Conservation (phyloP, 92 coral and sea anemone genomes). For the Parazoanthus swiftii region DNA sequence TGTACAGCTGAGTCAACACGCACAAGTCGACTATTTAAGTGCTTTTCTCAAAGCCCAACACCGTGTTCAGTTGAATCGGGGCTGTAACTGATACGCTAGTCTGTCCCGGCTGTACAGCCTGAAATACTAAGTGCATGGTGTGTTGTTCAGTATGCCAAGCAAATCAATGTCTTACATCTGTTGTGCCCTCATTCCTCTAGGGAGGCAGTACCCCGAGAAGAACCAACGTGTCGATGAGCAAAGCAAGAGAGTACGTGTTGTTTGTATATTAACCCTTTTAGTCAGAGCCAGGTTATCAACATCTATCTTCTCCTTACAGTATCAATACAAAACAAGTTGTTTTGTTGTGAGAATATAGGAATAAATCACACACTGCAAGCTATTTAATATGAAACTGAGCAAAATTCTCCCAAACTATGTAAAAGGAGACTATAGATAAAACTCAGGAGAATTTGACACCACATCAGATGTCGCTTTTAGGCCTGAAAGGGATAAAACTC, state of each 20-base stretch:
- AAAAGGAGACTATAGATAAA: too few relatives aligned
- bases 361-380: too few relatives aligned
- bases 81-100: too few relatives aligned
- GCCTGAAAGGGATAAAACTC: too few relatives aligned
- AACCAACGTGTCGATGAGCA: constrained; percentile 79
- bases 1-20: background rate
- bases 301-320: background rate
- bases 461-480: too few relatives aligned
- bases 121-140: background rate
- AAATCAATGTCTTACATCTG: background rate
- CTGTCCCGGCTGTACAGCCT: background rate
- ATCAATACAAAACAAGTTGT: background rate
- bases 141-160: background rate
- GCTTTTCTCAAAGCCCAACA: background rate
- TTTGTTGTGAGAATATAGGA: too few relatives aligned
- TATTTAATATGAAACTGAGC: too few relatives aligned
- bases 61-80: too few relatives aligned
- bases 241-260: constrained; percentile 78
- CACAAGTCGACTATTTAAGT: too few relatives aligned
- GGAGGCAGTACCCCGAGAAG: constrained; percentile 94
- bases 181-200: constrained; percentile 34
- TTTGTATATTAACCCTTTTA: background rate
- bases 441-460: too few relatives aligned
- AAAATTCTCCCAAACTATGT: too few relatives aligned
- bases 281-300: background rate